Conservation (phyloP, 2,888 invertebrate species). For the Neelides folsomi region DNA sequence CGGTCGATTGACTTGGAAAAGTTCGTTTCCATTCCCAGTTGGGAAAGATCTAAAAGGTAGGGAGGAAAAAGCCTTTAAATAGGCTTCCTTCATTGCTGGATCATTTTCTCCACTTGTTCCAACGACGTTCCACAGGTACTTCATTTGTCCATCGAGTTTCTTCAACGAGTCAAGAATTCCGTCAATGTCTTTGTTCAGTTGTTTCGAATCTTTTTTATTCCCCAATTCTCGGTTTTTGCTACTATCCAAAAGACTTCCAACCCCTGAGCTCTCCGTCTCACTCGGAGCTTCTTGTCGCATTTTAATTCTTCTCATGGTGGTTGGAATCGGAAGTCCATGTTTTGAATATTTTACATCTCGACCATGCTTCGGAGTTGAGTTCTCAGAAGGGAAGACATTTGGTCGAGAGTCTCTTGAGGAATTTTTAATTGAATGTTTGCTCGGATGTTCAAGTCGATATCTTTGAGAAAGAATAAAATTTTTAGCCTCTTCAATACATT, state of each 20-base stretch:
- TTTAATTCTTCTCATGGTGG: constrained; percentile 1
- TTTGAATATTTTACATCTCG: constrained; percentile 7
- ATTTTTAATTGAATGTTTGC: too few species aligned
- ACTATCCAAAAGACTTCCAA: constrained; percentile 14
- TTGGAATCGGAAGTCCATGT: constrained; percentile 7
- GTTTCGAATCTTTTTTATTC: constrained; percentile 18
- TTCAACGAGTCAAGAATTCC: constrained; percentile 25
- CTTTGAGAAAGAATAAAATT: constrained; percentile 28
- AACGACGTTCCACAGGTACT: constrained; percentile 26
- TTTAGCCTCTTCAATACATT: constrained; percentile 24
- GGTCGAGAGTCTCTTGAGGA: constrained; percentile 2
- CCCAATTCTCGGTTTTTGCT: constrained; percentile 10
- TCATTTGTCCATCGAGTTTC: constrained; percentile 28
- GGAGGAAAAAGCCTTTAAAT: constrained; percentile 8
- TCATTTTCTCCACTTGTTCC: constrained; percentile 3
- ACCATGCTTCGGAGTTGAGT: constrained; percentile 10
- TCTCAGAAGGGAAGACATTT: constrained; percentile 7
- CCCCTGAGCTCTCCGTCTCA: constrained; percentile 30
- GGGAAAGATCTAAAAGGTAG: too few species aligned
- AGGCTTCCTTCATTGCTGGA: constrained; percentile 7
- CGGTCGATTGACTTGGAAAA: too few species aligned
- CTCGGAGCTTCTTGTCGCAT: not conserved
- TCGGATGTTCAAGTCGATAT: constrained; percentile 17
- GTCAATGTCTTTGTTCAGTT: constrained; percentile 26
- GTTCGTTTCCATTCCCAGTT: too few species aligned